phyloP scores from a whole-genome alignment of 2,888 invertebrate species.

The Mechanitis mazaeus region DNA sequence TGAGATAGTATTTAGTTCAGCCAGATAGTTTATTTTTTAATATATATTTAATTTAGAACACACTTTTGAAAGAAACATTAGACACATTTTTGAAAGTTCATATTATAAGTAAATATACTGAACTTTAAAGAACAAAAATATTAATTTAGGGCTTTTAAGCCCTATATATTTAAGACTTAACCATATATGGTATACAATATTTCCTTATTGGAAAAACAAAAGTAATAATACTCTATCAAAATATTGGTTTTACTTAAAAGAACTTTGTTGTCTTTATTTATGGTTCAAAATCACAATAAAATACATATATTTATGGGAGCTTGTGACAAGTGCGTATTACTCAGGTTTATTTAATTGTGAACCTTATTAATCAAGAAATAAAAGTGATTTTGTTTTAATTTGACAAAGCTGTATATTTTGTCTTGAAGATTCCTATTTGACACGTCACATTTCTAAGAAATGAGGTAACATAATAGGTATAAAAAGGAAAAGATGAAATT shows the following conservation, averaged over 20 bases:
- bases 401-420: constrained; percentile 27
- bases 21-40: too few relatives aligned
- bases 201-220: constrained; percentile 36
- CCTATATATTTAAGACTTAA: background rate
- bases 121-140: too few relatives aligned
- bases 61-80: too few relatives aligned
- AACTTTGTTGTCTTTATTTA: constrained; percentile 14
- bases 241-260: constrained; percentile 10
- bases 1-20: too few relatives aligned
- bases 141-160: background rate
- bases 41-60: too few relatives aligned
- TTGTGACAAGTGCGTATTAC: constrained; percentile 32
- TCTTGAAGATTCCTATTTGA: constrained; percentile 32
- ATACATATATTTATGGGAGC: constrained; percentile 20
- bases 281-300: constrained; percentile 16
- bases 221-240: constrained; percentile 27
- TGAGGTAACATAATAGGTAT: background rate
- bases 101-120: too few relatives aligned
- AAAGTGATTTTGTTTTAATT: constrained; percentile 18
- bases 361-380: constrained; percentile 15
- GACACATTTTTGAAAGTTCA: too few relatives aligned
- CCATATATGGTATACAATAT: constrained; percentile 25
- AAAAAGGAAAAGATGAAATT: background rate
- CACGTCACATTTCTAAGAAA: constrained; percentile 30
- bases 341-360: constrained; percentile 12